Evolutionary conservation across 1,140 invertebrate species (phyloP), one percentile per base, ranked within the genome.

Genomic region (Globodera ellingtonae): DNA sequence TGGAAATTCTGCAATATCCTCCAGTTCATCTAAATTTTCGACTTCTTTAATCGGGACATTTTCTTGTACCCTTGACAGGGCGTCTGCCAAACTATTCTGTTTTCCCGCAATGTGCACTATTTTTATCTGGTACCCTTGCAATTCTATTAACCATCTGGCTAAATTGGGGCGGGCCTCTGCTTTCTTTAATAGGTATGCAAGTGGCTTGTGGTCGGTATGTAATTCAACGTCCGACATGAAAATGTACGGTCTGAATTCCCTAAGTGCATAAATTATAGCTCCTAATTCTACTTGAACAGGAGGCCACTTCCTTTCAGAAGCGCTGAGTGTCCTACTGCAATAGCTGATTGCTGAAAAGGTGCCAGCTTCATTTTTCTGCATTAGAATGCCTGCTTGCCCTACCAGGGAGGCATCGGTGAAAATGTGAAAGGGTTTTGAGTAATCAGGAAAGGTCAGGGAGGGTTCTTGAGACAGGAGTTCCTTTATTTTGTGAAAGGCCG

Each of bases 151-250:
- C 56, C 56, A 62, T 2, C 56, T 13, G 13, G 56, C 56, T 15
- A 62, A 62, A 62, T 62, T 62, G 56, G 56, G 56, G 18, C 21
- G 56, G 6, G 56, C 56, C 18, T 62, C 56, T 62, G 56, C 56
- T 15, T 62, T 62, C 15, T 62, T 62, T 18, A 62, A 15, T 62
- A 62, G 18, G 15, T 62, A 62, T 6, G 56, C 56, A 6, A 62
- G 18, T n/a, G 56, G 56, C 18, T 73, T 78, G 5, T 78, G 76
- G 4, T 78, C 77, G 3, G 77, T 78, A 46, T 78, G 77, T 24
- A 78, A 21, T 35, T 56, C 56, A 4, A 74, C n/a, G 15, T 78
- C 65, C 3, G 62, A n/a, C 65, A 72, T 46, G 10, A 70, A 78
- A 21, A 44, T 78, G 75, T n/a, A 73, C 0, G 62, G 65, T 76